Percentiles rank a stretch among this genome's conserved stretches.
phyloP scores from a whole-genome alignment of 2,888 invertebrate species.

The Euzophera pinguis region DNA sequence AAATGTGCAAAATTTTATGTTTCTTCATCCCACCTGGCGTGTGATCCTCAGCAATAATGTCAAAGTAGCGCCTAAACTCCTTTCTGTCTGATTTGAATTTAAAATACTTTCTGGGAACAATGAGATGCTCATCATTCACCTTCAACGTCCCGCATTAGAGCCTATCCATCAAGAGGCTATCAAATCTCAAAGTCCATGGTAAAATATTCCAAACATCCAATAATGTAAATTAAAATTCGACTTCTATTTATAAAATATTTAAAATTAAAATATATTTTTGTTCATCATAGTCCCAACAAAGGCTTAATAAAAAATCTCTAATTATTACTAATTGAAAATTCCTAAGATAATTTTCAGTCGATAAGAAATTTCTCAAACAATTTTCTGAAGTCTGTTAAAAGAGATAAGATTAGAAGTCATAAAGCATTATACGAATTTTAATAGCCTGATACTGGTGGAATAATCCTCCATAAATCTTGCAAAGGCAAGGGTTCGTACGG shows the following conservation, averaged over 20 bases:
- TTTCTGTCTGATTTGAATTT: conserved; percentile 55
- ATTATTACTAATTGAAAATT: conserved; percentile 6
- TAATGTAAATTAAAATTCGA: neutral
- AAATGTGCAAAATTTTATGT: neutral
- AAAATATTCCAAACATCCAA: conserved; percentile 8
- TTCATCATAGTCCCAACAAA: neutral
- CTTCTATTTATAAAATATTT: conserved; percentile 1
- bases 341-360: conserved; percentile 12
- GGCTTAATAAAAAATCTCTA: conserved; percentile 15
- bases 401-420: conserved; percentile 32
- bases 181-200: conserved; percentile 25
- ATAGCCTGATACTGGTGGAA: conserved; percentile 37
- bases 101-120: conserved; percentile 52
- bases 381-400: conserved; percentile 10
- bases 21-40: conserved; percentile 8
- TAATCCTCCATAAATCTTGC: conserved; percentile 46
- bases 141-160: conserved; percentile 33
- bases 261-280: neutral
- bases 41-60: conserved; percentile 32
- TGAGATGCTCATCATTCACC: conserved; percentile 46
- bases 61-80: conserved; percentile 40
- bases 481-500: conserved; percentile 40
- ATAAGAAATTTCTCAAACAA: conserved; percentile 18
- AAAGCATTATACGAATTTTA: conserved; percentile 43
- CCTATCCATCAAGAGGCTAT: conserved; percentile 45